Evolutionary conservation across 2,113 vertebrate genomes (phyloP).

Genomic region (Uria aalge): DNA sequence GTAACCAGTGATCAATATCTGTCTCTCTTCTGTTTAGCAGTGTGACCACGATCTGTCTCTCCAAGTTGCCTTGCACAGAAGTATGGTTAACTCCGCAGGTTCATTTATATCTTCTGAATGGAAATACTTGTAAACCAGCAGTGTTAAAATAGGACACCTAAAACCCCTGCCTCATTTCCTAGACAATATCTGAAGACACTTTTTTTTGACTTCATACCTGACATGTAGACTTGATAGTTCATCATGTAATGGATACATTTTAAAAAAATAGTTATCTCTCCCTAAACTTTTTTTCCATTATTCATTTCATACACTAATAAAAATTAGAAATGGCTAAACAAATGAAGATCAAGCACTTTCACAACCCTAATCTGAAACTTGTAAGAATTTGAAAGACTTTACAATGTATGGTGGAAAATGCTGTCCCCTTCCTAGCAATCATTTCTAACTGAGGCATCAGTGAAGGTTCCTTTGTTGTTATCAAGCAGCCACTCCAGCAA

Average conservation of each 20-base stretch:
- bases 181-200: neutral
- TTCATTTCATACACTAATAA: neutral
- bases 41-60: rapidly evolving
- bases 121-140: neutral
- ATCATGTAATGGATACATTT: neutral
- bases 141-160: neutral
- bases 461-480: neutral
- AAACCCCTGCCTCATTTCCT: neutral
- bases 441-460: neutral
- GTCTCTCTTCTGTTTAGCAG: neutral
- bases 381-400: neutral
- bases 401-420: neutral
- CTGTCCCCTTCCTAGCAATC: neutral
- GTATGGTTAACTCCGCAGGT: neutral
- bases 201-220: neutral
- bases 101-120: neutral
- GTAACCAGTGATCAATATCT: neutral
- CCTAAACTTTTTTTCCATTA: neutral
- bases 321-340: neutral
- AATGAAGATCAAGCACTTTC: neutral
- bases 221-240: neutral
- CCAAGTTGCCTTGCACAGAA: neutral
- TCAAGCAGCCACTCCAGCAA: neutral
- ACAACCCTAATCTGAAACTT: neutral
- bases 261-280: neutral